These are phyloP conservation scores for Onychomys arenicola DNA, from an alignment of 2,797 vertebrate species.

Conservation along the genomic window DNA sequence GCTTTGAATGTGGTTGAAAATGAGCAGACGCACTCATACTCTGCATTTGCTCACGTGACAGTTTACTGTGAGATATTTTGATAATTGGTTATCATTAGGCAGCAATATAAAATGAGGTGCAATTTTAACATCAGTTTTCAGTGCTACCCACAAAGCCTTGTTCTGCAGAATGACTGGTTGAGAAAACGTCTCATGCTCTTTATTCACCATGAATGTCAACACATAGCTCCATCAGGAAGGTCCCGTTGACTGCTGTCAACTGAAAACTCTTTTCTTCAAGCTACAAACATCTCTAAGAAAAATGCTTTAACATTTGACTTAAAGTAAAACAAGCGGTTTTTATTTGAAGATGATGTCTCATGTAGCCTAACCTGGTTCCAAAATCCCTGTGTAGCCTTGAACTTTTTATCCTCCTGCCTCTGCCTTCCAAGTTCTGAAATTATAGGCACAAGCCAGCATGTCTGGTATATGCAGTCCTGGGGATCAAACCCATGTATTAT, in stretches of 20 bases:
- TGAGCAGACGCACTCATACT: conserved; percentile 3
- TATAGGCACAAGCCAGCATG: neutral
- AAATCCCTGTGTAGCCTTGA: neutral
- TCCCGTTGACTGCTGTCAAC: conserved; percentile 23
- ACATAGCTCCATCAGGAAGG: conserved; percentile 12
- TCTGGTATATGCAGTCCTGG: neutral
- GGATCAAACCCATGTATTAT: neutral
- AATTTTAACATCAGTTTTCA: conserved; percentile 66
- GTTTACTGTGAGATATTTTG: conserved; percentile 74
- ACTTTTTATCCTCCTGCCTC: neutral
- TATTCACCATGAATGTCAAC: conserved; percentile 40
- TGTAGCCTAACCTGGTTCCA: neutral
- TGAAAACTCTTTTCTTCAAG: conserved; percentile 52
- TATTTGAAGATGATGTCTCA: neutral
- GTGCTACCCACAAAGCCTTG: conserved; percentile 51
- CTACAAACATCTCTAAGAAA: conserved; percentile 35
- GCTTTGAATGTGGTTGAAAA: conserved; percentile 56
- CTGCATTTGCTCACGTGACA: conserved; percentile 62
- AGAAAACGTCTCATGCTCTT: conserved; percentile 38
- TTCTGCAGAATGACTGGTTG: conserved; percentile 46
- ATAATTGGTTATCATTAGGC: conserved; percentile 70
- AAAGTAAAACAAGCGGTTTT: neutral
- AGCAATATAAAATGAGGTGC: conserved; percentile 45
- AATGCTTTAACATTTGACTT: conserved; percentile 13
- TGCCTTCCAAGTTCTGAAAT: neutral